These are phyloP conservation scores for Gadopsis bispinosus DNA, from an alignment of 2,797 vertebrate species.

Conservation along the genomic window DNA sequence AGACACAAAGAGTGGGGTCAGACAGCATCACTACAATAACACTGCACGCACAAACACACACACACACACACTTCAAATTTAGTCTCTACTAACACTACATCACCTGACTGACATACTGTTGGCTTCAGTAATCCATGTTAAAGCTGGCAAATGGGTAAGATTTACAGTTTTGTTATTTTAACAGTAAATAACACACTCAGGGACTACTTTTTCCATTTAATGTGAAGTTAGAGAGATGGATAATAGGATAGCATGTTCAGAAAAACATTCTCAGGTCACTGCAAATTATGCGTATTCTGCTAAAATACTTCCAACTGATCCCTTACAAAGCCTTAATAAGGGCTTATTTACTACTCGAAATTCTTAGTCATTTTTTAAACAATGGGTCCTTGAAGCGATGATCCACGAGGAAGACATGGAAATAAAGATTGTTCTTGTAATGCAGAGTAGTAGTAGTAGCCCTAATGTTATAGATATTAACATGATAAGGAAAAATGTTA, in stretches of 20 bases:
- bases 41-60: not conserved
- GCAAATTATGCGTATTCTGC: not conserved
- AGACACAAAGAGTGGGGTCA: conserved; percentile 20
- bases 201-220: not conserved
- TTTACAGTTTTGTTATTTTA: not conserved
- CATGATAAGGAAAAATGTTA: too few species aligned
- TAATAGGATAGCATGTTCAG: not conserved
- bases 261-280: not conserved
- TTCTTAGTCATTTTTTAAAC: too few species aligned
- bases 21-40: conserved; percentile 30
- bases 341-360: not conserved
- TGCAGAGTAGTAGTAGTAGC: too few species aligned
- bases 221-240: not conserved
- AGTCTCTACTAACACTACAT: not conserved
- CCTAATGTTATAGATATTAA: too few species aligned
- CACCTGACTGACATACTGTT: not conserved
- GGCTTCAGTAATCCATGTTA: not conserved
- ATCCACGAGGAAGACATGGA: too few species aligned
- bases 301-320: not conserved
- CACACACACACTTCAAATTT: not conserved
- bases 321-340: too few species aligned
- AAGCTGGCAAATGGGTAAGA: not conserved
- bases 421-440: too few species aligned
- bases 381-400: not conserved
- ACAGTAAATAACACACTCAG: not conserved